phyloP scores from a whole-genome alignment of 1,140 invertebrate species.

The Trigoniulus corallinus region DNA sequence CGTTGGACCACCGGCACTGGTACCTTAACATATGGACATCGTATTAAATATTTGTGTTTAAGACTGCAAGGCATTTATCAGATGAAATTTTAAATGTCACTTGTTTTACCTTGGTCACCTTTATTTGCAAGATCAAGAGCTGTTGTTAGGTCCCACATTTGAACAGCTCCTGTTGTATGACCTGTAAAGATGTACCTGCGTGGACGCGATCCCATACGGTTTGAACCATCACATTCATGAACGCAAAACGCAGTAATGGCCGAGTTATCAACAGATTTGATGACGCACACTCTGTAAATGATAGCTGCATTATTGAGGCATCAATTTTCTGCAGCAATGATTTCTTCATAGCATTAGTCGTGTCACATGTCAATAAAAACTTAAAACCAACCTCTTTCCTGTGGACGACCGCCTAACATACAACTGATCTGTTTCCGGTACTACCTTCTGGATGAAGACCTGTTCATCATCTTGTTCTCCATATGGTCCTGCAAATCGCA shows the following conservation, averaged over 20 bases:
- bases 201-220: conserved; percentile 75
- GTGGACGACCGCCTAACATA: conserved; percentile 88
- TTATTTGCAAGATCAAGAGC: conserved; percentile 66
- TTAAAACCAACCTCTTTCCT: conserved; percentile 59
- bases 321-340: background rate
- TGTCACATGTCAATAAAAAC: no score
- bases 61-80: no score
- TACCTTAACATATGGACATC: background rate
- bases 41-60: background rate
- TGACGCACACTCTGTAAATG: conserved; percentile 66
- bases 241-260: conserved; percentile 90
- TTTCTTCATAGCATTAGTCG: no score
- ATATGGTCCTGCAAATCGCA: conserved; percentile 68
- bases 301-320: background rate
- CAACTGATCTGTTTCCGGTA: conserved; percentile 85
- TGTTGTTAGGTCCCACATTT: conserved; percentile 97
- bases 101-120: conserved; percentile 24
- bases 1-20: conserved; percentile 64
- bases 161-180: conserved; percentile 82
- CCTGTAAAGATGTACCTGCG: conserved; percentile 85
- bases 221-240: conserved; percentile 90
- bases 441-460: conserved; percentile 94
- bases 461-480: conserved; percentile 95
- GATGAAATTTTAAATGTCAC: background rate
- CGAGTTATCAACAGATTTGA: conserved; percentile 84